phyloP scores from a whole-genome alignment of 2,888 invertebrate species.

The Rambutsinella grinnellia region DNA sequence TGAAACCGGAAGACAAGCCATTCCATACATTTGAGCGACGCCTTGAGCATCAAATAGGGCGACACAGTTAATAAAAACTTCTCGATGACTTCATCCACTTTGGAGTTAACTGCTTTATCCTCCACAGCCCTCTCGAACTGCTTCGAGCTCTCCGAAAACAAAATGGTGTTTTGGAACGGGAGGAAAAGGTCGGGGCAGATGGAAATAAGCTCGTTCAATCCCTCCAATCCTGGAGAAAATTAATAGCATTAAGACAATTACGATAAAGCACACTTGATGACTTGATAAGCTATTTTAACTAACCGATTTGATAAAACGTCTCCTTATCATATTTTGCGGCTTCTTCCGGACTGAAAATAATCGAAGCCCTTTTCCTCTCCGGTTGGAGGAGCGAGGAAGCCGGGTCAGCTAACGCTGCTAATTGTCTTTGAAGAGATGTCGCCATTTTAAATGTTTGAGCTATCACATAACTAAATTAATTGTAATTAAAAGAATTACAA shows the following conservation, averaged over 20 bases:
- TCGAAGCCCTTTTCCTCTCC: constrained; percentile 81
- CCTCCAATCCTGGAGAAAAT: constrained; percentile 76
- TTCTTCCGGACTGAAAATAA: constrained; percentile 91
- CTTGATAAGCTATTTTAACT: constrained; percentile 33
- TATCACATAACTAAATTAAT: too few species aligned
- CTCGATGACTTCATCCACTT: constrained; percentile 81
- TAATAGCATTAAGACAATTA: background rate
- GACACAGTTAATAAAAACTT: constrained; percentile 85
- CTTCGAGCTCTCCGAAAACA: constrained; percentile 81
- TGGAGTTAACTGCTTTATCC: constrained; percentile 79
- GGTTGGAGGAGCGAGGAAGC: constrained; percentile 79
- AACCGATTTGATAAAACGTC: constrained; percentile 88
- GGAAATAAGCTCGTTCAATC: constrained; percentile 84
- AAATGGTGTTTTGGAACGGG: constrained; percentile 79
- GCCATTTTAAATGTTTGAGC: too few species aligned
- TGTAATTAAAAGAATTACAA: too few species aligned
- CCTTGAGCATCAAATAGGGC: constrained; percentile 88
- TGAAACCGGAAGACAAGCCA: constrained; percentile 93
- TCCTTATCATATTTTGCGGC: constrained; percentile 88
- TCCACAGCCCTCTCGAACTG: constrained; percentile 87
- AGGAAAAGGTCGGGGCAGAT: constrained; percentile 79
- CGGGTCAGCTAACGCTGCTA: constrained; percentile 81
- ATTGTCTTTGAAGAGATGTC: constrained; percentile 84
- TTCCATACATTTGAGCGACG: constrained; percentile 91
- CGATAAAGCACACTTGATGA: background rate